Conservation (phyloP, 2,113 vertebrate species). For the Etia nguti region DNA sequence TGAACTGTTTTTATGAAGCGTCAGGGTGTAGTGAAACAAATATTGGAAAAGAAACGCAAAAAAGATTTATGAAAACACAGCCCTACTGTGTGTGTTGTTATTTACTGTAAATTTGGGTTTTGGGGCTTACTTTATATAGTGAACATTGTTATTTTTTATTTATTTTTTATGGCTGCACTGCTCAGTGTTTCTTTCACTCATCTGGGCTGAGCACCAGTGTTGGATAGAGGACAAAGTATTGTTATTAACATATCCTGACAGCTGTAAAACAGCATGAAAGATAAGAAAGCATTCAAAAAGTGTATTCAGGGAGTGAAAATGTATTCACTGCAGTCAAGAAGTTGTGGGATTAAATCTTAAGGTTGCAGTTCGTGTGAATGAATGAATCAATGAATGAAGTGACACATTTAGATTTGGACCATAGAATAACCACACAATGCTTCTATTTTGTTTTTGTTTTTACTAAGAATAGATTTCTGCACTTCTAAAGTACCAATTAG, state of each 20-base stretch:
- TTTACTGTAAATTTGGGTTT: neutral
- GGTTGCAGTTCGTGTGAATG: neutral
- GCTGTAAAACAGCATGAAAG: neutral
- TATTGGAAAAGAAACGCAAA: neutral
- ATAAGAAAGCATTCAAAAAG: neutral
- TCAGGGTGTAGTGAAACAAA: neutral
- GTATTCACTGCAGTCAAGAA: neutral
- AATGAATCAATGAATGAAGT: neutral
- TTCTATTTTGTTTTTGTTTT: neutral
- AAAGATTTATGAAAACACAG: neutral
- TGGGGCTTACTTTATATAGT: neutral
- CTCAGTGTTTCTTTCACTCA: neutral
- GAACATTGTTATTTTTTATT: neutral
- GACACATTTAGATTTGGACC: neutral
- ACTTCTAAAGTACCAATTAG: neutral
- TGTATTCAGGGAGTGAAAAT: neutral
- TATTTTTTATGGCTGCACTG: conserved; percentile 6
- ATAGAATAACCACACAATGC: rapidly evolving
- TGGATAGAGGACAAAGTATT: neutral
- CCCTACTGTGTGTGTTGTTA: rapidly evolving
- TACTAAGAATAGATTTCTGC: neutral
- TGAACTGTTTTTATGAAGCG: neutral
- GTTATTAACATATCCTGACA: neutral
- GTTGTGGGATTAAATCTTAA: neutral
- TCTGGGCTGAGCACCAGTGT: neutral